phyloP scores from a whole-genome alignment of 2,113 vertebrate species.

The Plotosus lineatus region DNA sequence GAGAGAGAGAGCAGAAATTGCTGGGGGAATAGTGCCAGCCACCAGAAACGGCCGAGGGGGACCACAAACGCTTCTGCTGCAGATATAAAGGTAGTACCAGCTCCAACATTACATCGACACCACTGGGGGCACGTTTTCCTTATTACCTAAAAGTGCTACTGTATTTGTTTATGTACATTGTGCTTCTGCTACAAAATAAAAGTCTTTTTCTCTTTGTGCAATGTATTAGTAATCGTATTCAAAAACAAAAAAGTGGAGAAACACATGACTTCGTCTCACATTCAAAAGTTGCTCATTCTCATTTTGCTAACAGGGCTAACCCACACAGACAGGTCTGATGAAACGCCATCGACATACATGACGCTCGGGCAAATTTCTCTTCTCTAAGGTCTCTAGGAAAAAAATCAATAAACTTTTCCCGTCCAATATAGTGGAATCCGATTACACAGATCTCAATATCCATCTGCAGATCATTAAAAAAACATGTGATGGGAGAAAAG shows the following conservation, averaged over 20 bases:
- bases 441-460: conserved; percentile 51
- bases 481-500: conserved; percentile 34
- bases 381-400: conserved; percentile 20
- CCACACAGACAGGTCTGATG: background rate
- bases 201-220: background rate
- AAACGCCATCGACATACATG: background rate
- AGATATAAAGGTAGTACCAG: no score
- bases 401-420: conserved; percentile 42
- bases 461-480: conserved; percentile 52
- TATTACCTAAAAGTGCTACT: no score
- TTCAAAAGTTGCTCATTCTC: background rate
- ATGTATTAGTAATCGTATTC: background rate
- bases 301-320: background rate
- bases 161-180: background rate
- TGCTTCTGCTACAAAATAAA: background rate
- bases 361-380: background rate
- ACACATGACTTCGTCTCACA: background rate
- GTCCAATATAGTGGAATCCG: conserved; percentile 45
- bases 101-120: no score
- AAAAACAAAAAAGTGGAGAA: background rate
- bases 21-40: no score
- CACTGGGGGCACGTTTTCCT: no score
- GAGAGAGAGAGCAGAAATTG: no score
- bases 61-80: no score
- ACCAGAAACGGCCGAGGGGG: no score